Base-by-base conservation (phyloP, 2,888 invertebrate species). In the Amblyjoppa proteus region DNA sequence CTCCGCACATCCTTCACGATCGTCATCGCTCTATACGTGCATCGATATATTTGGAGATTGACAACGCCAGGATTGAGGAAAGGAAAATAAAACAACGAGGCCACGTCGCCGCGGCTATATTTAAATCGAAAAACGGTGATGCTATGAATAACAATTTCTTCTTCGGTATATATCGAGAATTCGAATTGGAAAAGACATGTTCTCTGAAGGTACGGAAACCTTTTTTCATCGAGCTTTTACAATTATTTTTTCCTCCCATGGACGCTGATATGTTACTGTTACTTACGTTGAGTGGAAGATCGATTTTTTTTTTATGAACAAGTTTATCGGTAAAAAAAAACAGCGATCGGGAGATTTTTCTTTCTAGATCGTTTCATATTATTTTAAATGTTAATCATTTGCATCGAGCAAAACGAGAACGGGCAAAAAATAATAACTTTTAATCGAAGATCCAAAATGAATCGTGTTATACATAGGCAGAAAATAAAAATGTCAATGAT, bases 11-110 rank as follows among this genome's bases (percentile, higher is more conserved):
- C 20, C 38, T 38, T 20, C 13, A 61, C 58, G n/a, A 58, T 13
- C 73, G 58, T 74, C 51, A 61, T 75, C 61, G 64, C n/a, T 9
- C 28, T 25, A 31, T 75, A 64, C 20, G 38, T 74, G 6, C 58
- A 64, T 51, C 45, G 41, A 45, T 75, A 68, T 77, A 68, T 77
- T 66, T 53, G 38, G 41, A 77, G 56, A 77, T 77, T 38, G 53
- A 38, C 53, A 38, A 41, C 68, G 51, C 68, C 38, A 53, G 20
- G 38, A 53, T 51, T 5, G 31, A 9, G 31, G 7, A 75, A 45
- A 61, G 34, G 11, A 53, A 73, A 73, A 38, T 56, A 20, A 53
- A 61, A 31, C 45, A 61, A 75, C 61, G 31, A 61, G 7, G 13
- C 11, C 20, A 64, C 6, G 31, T 53, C 56, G 49, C 41, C 1